Evolutionary conservation across 2,113 vertebrate genomes (phyloP), one percentile per base, ranked within the genome.

Genomic region (Sebastes schlegelii): DNA sequence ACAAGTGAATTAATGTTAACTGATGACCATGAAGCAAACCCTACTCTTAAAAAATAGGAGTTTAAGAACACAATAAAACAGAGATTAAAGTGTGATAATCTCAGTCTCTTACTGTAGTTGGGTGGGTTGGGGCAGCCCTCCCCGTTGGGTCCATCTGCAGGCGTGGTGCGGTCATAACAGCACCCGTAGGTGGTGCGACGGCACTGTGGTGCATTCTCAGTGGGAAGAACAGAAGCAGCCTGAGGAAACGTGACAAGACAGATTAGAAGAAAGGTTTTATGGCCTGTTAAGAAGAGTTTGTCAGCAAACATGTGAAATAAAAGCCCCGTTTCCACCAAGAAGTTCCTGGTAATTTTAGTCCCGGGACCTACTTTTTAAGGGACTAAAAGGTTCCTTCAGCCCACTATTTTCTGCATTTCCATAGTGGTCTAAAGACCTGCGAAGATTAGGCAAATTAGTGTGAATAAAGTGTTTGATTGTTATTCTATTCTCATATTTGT

Each of bases 81-180:
- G 5, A 74, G 23, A 52, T 63, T 2, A n/a, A 52, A 34, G 1
- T 19, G 52, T 60, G 5, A 34, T 34, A 8, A 8, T 42, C 48
- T 26, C 10, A 8, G 1, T 14, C 2, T 48, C 87, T 96, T 93
- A 99, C 98, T 80, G n/a, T 95, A 91, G 86, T 70, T 86, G 65
- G 97, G 96, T 65, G 92, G 94, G 54, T 90, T 86, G 60, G 85
- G 92, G 81, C 98, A 99, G 78, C 95, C 96, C 88, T 99, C 98
- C 46, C 97, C 98, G n/a, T 64, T 92, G 80, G 97, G 96, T 2
- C 98, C 98, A 0, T 68, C 83, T 12, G 98, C 97, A 2, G 95
- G 88, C 17, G 95, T 95, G 5, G 94, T 23, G 0, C 95, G 95
- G 92, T 99, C 97, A 77, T 95, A 97, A 66, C 98, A 99, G 92